Evolutionary conservation across 2,113 vertebrate species (phyloP), one percentile per base, ranked within the genome.

Genomic region (Octodon degus): DNA sequence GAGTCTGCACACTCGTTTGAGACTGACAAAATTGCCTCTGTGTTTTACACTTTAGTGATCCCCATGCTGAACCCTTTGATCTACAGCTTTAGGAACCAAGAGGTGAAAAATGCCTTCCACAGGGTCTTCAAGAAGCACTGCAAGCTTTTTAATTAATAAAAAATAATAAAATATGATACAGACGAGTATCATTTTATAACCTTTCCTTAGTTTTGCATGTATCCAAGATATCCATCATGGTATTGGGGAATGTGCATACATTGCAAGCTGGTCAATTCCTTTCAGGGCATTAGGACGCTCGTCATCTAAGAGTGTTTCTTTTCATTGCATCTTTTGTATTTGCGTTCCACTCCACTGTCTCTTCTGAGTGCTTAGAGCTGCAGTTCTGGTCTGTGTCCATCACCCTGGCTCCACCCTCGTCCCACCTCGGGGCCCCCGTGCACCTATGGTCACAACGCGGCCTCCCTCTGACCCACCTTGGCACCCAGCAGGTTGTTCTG

Each of bases 31-130:
- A 93, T 95, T 24, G 76, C 93, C 6, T 98, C 97, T 0, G 55
- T 98, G 62, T 98, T 98, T 89, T 98, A 98, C 60, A 97, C 94
- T 98, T 2, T 70, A 34, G 67, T 70, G 67, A 70, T 70, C 67
- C 67, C 67, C 67, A 70, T 72, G 68, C n/a, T 70, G 32, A 70
- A 70, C 32, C 34, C 67, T 34, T 70, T n/a, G 67, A 70, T 70
- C 68, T 98, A 97, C 40, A 98, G 97, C 63, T 87, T 98, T 76
- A 97, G 97, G 83, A 98, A 98, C 67, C 93, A 96, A 83, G 97
- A 97, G 34, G 97, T 98, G 58, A 98, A 98, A 86, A 92, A 80
- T 19, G 67, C 95, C 97, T 7, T 98, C 32, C 53, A 53, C 34
- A 98, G 95, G 30, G 43, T 92, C 37, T 37, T 96, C 86, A 97